These are phyloP conservation scores for Heliornis fulica DNA, from an alignment of 2,113 vertebrate genomes.

Conservation along the genomic window DNA sequence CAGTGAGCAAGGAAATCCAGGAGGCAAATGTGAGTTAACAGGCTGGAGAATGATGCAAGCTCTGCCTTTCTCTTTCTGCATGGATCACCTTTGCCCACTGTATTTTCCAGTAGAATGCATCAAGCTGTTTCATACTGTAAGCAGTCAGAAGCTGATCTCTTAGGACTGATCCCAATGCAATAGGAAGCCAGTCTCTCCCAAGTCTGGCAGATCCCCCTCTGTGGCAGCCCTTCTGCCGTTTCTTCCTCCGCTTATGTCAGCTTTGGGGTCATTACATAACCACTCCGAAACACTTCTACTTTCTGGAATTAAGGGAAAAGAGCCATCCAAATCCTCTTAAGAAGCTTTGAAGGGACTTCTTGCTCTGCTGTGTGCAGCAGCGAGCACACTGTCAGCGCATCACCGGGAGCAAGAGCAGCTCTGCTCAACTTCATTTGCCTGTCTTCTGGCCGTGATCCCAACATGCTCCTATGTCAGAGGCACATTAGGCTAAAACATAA, in stretches of 20 bases:
- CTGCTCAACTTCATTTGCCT: background rate
- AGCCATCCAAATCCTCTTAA: constrained; percentile 20
- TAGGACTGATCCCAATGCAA: background rate
- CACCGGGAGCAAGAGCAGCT: accelerated
- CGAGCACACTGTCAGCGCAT: background rate
- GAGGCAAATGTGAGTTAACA: background rate
- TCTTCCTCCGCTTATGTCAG: background rate
- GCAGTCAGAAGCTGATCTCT: background rate
- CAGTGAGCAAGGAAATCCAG: background rate
- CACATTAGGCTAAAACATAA: background rate
- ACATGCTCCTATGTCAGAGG: background rate
- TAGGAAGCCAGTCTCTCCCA: background rate
- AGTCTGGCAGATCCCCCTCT: background rate
- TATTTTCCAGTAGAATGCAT: background rate
- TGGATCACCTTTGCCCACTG: background rate
- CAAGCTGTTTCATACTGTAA: background rate
- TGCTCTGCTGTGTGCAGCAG: background rate
- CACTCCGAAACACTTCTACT: background rate
- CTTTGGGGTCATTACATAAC: background rate
- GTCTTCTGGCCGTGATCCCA: background rate
- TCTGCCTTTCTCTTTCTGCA: background rate
- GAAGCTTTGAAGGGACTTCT: background rate
- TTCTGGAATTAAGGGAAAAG: constrained; percentile 33
- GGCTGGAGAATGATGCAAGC: background rate
- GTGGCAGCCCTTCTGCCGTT: background rate